phyloP scores from a whole-genome alignment of 2,113 vertebrate genomes.

The Triplophysa rosa region DNA sequence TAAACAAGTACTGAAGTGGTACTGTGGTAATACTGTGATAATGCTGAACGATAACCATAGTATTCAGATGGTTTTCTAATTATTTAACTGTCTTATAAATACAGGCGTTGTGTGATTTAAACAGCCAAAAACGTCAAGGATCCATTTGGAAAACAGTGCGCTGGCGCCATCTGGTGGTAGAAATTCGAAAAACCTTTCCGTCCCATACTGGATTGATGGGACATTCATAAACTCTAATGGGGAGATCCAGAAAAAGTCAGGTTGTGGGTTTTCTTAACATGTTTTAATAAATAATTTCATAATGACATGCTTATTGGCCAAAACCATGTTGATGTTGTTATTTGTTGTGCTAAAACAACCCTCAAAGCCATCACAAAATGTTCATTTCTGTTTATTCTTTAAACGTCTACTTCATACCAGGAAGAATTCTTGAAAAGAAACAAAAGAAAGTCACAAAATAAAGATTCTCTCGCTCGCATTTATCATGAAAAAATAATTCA shows the following conservation, averaged over 20 bases:
- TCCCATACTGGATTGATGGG: too few species aligned
- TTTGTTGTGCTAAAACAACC: not conserved
- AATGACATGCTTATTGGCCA: not conserved
- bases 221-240: too few species aligned
- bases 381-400: slow-evolving; percentile 64
- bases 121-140: too few species aligned
- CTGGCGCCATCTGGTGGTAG: slow-evolving; percentile 41
- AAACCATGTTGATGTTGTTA: not conserved
- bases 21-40: too few species aligned
- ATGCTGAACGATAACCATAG: too few species aligned
- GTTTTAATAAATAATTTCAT: not conserved
- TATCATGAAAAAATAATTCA: slow-evolving; percentile 65
- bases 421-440: slow-evolving; percentile 68
- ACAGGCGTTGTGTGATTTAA: too few species aligned
- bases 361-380: not conserved
- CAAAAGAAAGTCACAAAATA: slow-evolving; percentile 72
- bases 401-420: slow-evolving; percentile 66
- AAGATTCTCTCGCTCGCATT: slow-evolving; percentile 64
- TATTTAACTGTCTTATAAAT: too few species aligned
- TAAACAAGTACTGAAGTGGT: too few species aligned
- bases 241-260: too few species aligned
- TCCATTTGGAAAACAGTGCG: not conserved
- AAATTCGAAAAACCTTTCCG: not conserved
- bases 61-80: too few species aligned
- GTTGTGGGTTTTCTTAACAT: not conserved